Evolutionary conservation across 2,888 invertebrate species (phyloP).

Genomic region (Poecilus cupreus): DNA sequence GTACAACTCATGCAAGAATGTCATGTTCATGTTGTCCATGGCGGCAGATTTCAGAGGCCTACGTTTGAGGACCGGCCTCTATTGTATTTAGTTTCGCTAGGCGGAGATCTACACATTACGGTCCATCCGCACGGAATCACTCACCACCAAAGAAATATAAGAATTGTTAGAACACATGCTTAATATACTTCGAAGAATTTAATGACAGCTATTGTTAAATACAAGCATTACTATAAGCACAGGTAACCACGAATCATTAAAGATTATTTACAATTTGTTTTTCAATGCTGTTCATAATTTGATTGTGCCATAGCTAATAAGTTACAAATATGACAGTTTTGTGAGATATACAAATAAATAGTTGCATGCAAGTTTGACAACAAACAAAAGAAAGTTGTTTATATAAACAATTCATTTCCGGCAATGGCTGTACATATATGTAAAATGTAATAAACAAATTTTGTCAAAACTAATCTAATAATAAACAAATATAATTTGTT

Average conservation of each 20-base stretch:
- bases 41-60: background rate
- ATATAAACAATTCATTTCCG: background rate
- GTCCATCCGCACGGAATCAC: background rate
- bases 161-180: too few species aligned
- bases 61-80: background rate
- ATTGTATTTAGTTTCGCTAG: too few species aligned
- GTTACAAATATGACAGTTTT: too few species aligned
- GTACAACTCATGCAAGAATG: constrained; percentile 40
- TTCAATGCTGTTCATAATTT: too few species aligned
- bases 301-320: too few species aligned
- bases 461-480: too few species aligned
- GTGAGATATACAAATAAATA: background rate
- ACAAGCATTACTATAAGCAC: background rate
- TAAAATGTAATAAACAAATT: background rate
- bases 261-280: too few species aligned
- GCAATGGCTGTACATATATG: background rate
- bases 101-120: background rate
- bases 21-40: background rate
- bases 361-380: background rate
- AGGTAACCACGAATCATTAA: too few species aligned
- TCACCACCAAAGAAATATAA: too few species aligned
- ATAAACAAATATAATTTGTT: constrained; percentile 1
- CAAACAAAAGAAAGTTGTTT: constrained; percentile 3
- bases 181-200: background rate
- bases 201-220: background rate